These are phyloP conservation scores for Conus ventricosus DNA, from an alignment of 1,140 invertebrate genomes.

Conservation along the genomic window DNA sequence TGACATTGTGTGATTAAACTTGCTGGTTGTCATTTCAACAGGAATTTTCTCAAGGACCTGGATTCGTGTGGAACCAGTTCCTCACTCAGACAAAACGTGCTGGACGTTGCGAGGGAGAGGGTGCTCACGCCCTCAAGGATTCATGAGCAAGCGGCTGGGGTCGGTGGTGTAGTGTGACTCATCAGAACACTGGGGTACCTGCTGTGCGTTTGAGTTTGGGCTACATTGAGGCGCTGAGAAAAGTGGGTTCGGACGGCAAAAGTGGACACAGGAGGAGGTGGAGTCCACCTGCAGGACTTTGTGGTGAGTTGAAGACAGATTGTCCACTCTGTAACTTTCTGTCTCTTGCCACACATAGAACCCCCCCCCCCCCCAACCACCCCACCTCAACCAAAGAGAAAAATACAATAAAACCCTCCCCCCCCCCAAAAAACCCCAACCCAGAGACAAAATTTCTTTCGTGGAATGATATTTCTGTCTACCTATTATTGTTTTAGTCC, in stretches of 20 bases:
- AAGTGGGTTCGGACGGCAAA: conserved; percentile 91
- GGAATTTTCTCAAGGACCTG: conserved; percentile 89
- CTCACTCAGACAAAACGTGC: conserved; percentile 79
- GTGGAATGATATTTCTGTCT: too few species aligned
- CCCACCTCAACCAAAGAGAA: too few species aligned
- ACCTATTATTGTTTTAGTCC: not conserved
- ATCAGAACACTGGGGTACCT: conserved; percentile 21
- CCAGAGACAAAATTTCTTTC: too few species aligned
- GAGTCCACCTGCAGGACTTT: conserved; percentile 90
- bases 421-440: too few species aligned
- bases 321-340: too few species aligned
- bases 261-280: conserved; percentile 89
- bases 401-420: too few species aligned
- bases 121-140: conserved; percentile 79
- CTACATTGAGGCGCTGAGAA: conserved; percentile 92
- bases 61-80: conserved; percentile 85
- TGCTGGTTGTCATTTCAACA: conserved; percentile 55
- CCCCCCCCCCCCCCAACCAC: too few species aligned
- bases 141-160: conserved; percentile 27
- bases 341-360: too few species aligned
- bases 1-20: too few species aligned
- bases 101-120: conserved; percentile 67
- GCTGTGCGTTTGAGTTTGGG: conserved; percentile 77
- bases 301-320: conserved; percentile 58
- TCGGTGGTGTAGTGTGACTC: not conserved